Evolutionary conservation across 1,140 invertebrate species (phyloP), one percentile per base, ranked within the genome.

Genomic region (Saccostrea echinata): DNA sequence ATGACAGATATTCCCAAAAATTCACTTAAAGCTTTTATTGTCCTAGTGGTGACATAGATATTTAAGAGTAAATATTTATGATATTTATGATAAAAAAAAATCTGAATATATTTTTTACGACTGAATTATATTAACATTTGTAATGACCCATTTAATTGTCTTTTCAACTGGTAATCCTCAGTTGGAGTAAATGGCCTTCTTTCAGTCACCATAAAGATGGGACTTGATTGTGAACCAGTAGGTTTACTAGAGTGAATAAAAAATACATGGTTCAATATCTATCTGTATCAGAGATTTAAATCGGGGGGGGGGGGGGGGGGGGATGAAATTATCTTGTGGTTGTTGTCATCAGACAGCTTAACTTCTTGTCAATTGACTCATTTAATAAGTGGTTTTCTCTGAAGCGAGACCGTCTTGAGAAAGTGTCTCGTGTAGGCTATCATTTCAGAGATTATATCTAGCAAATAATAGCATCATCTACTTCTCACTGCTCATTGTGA

Each of bases 141-240:
- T 76, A 76, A 76, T 76, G 68, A 76, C 68, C 68, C 68, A 76
- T 76, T 76, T 76, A 76, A 76, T 76, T 76, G 30, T 76, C 27
- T 33, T 76, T 76, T 76, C 68, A 27, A 76, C 68, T 30, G 68
- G 33, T 76, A 76, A 76, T 76, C 68, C 16, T 30, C 12, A 30
- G 27, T 33, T 76, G 24, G 13, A 30, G 30, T 76, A 76, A 27
- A 76, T 76, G 24, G 27, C 68, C 30, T 27, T 76, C 57, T 76
- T 76, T 33, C 13, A 27, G 68, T 76, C 68, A 16, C 30, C 30
- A 33, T 33, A 76, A 76, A 76, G 68, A 76, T 76, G 27, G 2
- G 68, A 30, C 68, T 33, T 33, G n/a, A 30, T 76, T 30, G 68
- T 76, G 18, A 16, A 76, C 30, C 68, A 76, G 16, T 27, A 76